phyloP scores from a whole-genome alignment of 2,888 invertebrate species.

The Synergus gifuensis region DNA sequence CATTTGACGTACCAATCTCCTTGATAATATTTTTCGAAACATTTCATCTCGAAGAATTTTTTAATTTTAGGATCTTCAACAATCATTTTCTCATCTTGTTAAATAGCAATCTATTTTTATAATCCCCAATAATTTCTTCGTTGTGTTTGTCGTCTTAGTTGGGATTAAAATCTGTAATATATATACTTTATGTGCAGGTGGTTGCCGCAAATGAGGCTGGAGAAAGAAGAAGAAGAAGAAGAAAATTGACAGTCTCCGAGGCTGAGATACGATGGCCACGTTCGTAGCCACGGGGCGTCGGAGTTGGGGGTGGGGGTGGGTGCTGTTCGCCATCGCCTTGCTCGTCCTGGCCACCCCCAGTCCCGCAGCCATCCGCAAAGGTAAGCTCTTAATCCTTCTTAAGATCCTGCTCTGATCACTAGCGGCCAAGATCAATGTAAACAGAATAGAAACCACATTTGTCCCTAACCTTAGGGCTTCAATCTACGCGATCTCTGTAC shows the following conservation, averaged over 20 bases:
- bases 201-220: conserved; percentile 68
- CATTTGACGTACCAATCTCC: background rate
- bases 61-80: too few relatives aligned
- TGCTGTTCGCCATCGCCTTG: conserved; percentile 70
- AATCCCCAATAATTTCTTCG: conserved; percentile 22
- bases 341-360: conserved; percentile 73
- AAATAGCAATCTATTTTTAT: background rate
- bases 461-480: conserved; percentile 30
- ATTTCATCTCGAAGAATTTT: too few relatives aligned
- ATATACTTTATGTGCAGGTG: conserved; percentile 60
- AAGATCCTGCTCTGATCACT: conserved; percentile 51
- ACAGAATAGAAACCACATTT: conserved; percentile 43
- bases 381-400: conserved; percentile 66
- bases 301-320: conserved; percentile 62
- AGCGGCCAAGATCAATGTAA: conserved; percentile 47
- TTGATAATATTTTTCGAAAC: too few relatives aligned
- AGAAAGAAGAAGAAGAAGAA: conserved; percentile 59
- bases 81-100: background rate
- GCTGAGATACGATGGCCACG: conserved; percentile 60
- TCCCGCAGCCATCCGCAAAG: conserved; percentile 74
- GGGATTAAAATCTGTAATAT: background rate
- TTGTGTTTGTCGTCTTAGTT: conserved; percentile 45
- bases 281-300: conserved; percentile 56
- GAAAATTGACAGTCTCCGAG: conserved; percentile 69
- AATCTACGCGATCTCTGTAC: conserved; percentile 19